Evolutionary conservation across 2,797 vertebrate genomes (phyloP).

Genomic region (Eremophila alpestris): DNA sequence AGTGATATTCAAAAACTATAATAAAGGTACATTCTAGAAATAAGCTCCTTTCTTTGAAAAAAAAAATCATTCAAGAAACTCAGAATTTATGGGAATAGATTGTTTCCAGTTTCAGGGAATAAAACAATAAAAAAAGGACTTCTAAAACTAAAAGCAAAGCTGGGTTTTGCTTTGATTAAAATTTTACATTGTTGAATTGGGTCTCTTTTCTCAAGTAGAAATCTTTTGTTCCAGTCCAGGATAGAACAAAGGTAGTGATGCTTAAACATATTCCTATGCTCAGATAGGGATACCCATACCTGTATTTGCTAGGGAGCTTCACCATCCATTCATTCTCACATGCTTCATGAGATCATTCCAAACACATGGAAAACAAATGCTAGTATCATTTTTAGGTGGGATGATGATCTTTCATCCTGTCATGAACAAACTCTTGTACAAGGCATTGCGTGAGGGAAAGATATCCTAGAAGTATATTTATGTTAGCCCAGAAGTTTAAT

Average conservation of each 20-base stretch:
- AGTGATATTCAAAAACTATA: neutral
- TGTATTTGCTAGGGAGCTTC: neutral
- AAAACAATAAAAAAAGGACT: neutral
- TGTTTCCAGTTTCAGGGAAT: neutral
- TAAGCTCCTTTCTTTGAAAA: neutral
- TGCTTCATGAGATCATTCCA: neutral
- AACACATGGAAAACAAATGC: neutral
- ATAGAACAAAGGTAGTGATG: fast-evolving
- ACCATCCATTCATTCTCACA: neutral
- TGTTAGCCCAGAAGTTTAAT: neutral
- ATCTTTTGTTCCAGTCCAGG: neutral
- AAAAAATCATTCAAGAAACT: neutral
- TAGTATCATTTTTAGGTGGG: no score
- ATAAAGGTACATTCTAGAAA: neutral
- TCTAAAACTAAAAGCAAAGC: neutral
- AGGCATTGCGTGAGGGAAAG: neutral
- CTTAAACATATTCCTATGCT: neutral
- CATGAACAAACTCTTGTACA: neutral
- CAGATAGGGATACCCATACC: neutral
- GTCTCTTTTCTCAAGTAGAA: neutral
- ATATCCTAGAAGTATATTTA: neutral
- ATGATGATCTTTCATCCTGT: neutral
- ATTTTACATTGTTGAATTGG: neutral
- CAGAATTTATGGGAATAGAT: neutral
- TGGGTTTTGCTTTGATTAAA: neutral